Conservation (phyloP, 1,140 invertebrate species). For the Drosophila oshimai region DNA sequence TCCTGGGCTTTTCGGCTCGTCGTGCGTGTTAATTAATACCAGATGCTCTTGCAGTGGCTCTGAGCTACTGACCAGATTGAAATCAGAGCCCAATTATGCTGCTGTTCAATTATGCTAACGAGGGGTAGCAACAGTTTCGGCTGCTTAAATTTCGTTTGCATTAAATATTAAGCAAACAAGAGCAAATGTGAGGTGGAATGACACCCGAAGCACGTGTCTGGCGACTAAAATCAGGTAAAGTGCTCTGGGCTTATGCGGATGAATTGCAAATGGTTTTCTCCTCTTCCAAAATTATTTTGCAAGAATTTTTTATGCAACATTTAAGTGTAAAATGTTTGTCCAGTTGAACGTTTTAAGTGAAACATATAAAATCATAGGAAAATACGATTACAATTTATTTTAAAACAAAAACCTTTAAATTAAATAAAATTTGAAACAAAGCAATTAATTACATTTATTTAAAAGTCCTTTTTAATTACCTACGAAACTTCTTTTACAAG, state of each 20-base stretch:
- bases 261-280: constrained; percentile 6
- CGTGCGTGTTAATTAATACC: constrained; percentile 60
- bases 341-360: no score
- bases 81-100: background rate
- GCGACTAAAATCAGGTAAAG: constrained; percentile 27
- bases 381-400: no score
- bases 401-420: no score
- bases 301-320: no score
- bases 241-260: background rate
- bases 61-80: constrained; percentile 20
- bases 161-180: constrained; percentile 50
- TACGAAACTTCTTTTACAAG: no score
- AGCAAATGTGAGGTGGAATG: constrained; percentile 12
- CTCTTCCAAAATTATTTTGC: background rate
- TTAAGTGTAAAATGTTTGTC: no score
- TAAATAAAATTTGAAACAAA: no score
- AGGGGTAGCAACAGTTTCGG: constrained; percentile 37
- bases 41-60: constrained; percentile 12
- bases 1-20: background rate
- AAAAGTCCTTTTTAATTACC: no score
- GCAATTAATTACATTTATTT: no score
- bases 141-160: constrained; percentile 40
- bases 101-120: constrained; percentile 66
- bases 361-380: background rate
- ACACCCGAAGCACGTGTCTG: constrained; percentile 27